Evolutionary conservation across 2,113 vertebrate genomes (phyloP).

Genomic region (Mus musculus): GRCm39 chr12:55166501-55167000

Average conservation of each 20-base stretch:
- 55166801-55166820: too few species aligned
- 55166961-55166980: neutral
- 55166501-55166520: neutral
- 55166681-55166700: neutral
- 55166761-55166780: too few species aligned
- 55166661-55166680: conserved; percentile 47
- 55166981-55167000: conserved; percentile 11
- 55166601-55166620: neutral
- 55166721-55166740: too few species aligned
- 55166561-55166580: neutral
- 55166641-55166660: neutral
- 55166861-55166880: conserved; percentile 14
- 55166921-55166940: neutral
- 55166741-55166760: too few species aligned
- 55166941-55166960: neutral
- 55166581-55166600: neutral
- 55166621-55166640: neutral
- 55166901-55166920: conserved; percentile 36
- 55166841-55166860: neutral
- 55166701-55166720: too few species aligned
- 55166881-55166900: conserved; percentile 4
- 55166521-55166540: neutral
- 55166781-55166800: too few species aligned
- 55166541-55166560: neutral
- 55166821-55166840: neutral